Percentiles rank a stretch among this genome's conserved stretches.
Conservation (phyloP, 2,113 vertebrate species). For the Callithrix jacchus region DNA sequence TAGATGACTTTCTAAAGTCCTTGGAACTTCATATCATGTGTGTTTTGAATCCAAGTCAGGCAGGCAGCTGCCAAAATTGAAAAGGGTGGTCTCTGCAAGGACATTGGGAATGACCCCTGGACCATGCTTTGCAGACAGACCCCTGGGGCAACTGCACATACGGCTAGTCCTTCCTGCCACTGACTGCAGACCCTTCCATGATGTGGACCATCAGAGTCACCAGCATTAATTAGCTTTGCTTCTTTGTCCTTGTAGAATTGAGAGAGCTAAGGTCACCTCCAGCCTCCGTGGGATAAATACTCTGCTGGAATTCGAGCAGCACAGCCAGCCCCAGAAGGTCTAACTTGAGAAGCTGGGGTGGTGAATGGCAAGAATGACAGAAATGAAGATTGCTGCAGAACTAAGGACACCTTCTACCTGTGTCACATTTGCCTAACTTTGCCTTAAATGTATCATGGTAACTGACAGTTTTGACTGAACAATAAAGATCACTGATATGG, state of each 20-base stretch:
- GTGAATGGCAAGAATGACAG: not conserved
- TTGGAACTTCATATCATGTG: accelerated
- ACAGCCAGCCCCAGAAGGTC: not conserved
- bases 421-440: not conserved
- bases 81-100: not conserved
- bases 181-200: accelerated
- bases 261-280: not conserved
- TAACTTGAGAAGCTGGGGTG: not conserved
- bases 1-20: not conserved
- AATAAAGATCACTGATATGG: too few relatives aligned
- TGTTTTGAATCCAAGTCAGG: not conserved
- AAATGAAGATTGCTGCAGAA: not conserved
- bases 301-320: not conserved
- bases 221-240: not conserved
- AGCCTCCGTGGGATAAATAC: accelerated
- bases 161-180: not conserved
- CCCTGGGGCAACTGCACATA: not conserved
- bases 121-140: not conserved
- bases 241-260: accelerated
- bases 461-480: not conserved
- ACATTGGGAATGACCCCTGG: not conserved
- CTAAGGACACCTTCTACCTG: not conserved
- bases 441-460: not conserved
- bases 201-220: accelerated
- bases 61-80: not conserved